Percentiles rank a stretch among this genome's conserved stretches.
Conservation (phyloP, 1,140 invertebrate species). For the Whitmania pigra region DNA sequence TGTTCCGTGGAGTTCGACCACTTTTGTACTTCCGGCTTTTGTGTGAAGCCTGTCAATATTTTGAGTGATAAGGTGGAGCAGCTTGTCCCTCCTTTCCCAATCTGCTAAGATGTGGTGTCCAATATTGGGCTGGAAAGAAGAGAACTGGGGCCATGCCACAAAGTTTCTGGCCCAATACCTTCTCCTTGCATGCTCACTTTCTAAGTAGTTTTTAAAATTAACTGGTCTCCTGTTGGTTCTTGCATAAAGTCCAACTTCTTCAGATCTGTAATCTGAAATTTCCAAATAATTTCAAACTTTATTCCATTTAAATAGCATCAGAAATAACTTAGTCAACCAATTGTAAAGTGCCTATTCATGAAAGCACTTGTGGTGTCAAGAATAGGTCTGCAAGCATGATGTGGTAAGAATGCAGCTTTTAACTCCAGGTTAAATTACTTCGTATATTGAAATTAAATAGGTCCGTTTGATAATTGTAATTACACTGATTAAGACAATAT, state of each 20-base stretch:
- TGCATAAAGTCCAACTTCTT: slow-evolving; percentile 62
- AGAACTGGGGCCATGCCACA: slow-evolving; percentile 69
- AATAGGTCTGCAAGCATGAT: too few species aligned
- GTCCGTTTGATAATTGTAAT: too few species aligned
- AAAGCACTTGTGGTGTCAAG: too few species aligned
- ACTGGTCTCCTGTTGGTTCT: slow-evolving; percentile 67
- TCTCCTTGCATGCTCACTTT: slow-evolving; percentile 54
- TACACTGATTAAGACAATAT: too few species aligned
- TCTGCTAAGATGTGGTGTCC: slow-evolving; percentile 44
- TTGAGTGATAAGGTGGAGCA: slow-evolving; percentile 62
- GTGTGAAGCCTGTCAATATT: slow-evolving; percentile 80
- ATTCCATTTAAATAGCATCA: too few species aligned
- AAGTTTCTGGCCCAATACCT: slow-evolving; percentile 93
- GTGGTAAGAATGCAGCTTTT: too few species aligned
- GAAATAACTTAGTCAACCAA: too few species aligned
- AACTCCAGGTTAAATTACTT: too few species aligned
- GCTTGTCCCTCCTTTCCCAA: slow-evolving; percentile 44
- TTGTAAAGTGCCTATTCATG: too few species aligned
- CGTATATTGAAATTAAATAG: too few species aligned
- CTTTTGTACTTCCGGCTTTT: slow-evolving; percentile 72
- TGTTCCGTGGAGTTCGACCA: slow-evolving; percentile 85
- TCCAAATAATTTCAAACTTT: too few species aligned
- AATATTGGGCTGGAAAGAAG: slow-evolving; percentile 45
- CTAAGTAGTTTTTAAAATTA: slow-evolving; percentile 62
- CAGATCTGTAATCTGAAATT: slow-evolving; percentile 20